phyloP scores from a whole-genome alignment of 2,113 vertebrate species.

The Orthochromis malagaraziensis region DNA sequence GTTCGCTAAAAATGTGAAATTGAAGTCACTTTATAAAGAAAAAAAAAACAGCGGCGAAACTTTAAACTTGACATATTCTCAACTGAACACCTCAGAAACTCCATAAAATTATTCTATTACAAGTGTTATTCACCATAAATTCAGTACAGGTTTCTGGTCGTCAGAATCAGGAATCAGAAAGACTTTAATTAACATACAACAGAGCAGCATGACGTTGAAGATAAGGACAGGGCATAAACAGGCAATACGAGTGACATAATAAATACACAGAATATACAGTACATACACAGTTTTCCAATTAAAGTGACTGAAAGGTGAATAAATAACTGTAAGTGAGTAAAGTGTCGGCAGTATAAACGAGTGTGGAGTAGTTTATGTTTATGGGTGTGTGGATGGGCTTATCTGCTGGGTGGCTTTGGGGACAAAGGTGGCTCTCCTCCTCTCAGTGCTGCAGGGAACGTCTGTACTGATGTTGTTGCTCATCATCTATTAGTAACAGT shows the following conservation, averaged over 20 bases:
- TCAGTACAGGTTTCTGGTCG: background rate
- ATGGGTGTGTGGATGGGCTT: background rate
- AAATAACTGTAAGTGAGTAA: background rate
- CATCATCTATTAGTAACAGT: background rate
- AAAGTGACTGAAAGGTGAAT: background rate
- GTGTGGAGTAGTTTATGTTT: background rate
- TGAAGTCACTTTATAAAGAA: background rate
- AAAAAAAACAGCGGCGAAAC: background rate
- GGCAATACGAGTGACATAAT: background rate
- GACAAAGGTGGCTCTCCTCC: background rate
- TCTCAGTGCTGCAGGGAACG: background rate
- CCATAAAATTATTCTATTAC: background rate
- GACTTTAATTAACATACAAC: background rate
- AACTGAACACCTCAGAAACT: background rate
- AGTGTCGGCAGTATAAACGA: background rate
- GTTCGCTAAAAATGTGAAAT: background rate
- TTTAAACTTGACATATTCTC: background rate
- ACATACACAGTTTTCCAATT: background rate
- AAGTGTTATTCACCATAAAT: background rate
- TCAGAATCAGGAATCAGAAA: background rate
- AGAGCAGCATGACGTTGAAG: rapidly evolving
- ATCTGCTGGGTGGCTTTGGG: background rate
- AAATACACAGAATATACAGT: background rate
- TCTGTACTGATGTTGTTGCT: background rate
- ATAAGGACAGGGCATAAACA: background rate